phyloP scores from a whole-genome alignment of 2,113 vertebrate genomes.

The Colossoma macropomum region DNA sequence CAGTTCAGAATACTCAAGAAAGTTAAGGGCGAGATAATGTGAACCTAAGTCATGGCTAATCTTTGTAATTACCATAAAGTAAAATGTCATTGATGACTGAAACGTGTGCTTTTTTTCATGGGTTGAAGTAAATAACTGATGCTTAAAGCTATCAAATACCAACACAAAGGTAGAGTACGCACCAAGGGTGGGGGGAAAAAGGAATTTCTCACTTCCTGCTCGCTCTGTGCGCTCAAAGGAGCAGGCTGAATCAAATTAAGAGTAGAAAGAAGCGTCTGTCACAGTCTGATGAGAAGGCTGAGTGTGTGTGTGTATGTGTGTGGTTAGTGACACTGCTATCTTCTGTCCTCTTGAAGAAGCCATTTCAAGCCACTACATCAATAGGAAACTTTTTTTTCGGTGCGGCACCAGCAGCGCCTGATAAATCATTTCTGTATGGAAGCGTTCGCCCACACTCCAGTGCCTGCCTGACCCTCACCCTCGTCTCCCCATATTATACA shows the following conservation, averaged over 20 bases:
- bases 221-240: slow-evolving; percentile 21
- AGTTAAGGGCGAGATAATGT: background rate
- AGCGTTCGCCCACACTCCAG: slow-evolving; percentile 53
- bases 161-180: slow-evolving; percentile 11
- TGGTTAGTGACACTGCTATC: slow-evolving; percentile 37
- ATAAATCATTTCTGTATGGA: slow-evolving; percentile 71
- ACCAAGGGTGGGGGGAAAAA: slow-evolving; percentile 7
- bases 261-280: slow-evolving; percentile 40
- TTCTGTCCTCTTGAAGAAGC: slow-evolving; percentile 68
- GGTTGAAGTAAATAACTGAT: slow-evolving; percentile 13
- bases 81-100: background rate
- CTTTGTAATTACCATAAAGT: slow-evolving; percentile 79
- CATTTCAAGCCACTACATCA: slow-evolving; percentile 74
- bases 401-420: slow-evolving; percentile 72
- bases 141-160: slow-evolving; percentile 19
- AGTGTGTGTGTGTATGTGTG: slow-evolving; percentile 32
- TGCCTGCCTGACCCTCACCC: slow-evolving; percentile 49
- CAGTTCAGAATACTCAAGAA: background rate
- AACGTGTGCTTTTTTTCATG: slow-evolving; percentile 15
- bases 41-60: slow-evolving; percentile 77
- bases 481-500: slow-evolving; percentile 51
- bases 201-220: slow-evolving; percentile 11
- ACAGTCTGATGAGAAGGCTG: slow-evolving; percentile 58
- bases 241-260: slow-evolving; percentile 50
- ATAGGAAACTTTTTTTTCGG: slow-evolving; percentile 66